Conservation (phyloP, 1,140 invertebrate genomes). For the Hirudo medicinalis region DNA sequence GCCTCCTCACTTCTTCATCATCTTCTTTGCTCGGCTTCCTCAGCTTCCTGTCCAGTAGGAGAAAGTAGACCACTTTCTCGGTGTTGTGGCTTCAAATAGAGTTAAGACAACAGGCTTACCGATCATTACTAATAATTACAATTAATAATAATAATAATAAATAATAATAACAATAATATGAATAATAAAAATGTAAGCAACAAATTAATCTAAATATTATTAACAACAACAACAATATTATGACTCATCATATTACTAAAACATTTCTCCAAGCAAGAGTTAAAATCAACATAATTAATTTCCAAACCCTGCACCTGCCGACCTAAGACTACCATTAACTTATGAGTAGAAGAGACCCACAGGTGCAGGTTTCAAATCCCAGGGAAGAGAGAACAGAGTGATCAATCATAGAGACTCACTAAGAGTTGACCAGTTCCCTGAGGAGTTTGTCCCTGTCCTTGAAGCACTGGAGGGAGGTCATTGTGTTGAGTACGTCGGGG, state of each 20-base stretch:
- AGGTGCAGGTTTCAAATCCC: too few relatives aligned
- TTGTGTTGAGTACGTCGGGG: slow-evolving; percentile 92
- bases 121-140: too few relatives aligned
- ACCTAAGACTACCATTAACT: too few relatives aligned
- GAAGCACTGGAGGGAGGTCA: slow-evolving; percentile 95
- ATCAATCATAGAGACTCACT: slow-evolving; percentile 49
- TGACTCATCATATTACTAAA: background rate
- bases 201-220: background rate
- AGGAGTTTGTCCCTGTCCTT: slow-evolving; percentile 94
- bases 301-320: too few relatives aligned
- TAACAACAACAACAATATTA: background rate
- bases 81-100: background rate
- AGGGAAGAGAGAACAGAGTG: too few relatives aligned
- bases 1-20: slow-evolving; percentile 58
- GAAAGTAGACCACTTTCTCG: slow-evolving; percentile 35
- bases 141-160: too few relatives aligned
- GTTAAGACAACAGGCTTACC: too few relatives aligned
- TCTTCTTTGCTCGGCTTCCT: slow-evolving; percentile 88
- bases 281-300: too few relatives aligned
- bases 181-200: background rate
- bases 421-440: slow-evolving; percentile 76
- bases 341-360: too few relatives aligned
- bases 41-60: slow-evolving; percentile 61
- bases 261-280: too few relatives aligned
- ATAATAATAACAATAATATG: slow-evolving; percentile 56